These are phyloP conservation scores for Acrocephalus kingi DNA, from an alignment of 2,113 vertebrate genomes.

Conservation along the genomic window DNA sequence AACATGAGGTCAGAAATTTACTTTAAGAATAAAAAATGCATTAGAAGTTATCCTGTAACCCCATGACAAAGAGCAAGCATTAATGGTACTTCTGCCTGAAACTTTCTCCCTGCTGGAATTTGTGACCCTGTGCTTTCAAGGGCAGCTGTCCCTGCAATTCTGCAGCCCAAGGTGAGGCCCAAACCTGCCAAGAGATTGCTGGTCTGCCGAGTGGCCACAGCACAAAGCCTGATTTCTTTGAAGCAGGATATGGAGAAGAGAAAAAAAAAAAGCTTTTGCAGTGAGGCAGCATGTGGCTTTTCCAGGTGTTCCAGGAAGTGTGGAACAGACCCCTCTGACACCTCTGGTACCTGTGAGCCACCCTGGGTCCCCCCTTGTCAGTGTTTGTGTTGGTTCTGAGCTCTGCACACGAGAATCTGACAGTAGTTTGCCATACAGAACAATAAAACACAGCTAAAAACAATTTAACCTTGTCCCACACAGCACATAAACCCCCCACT, in stretches of 20 bases:
- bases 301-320: background rate
- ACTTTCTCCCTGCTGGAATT: background rate
- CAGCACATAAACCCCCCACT: background rate
- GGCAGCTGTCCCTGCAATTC: background rate
- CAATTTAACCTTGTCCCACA: background rate
- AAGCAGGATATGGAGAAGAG: background rate
- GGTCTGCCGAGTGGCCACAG: background rate
- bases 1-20: background rate
- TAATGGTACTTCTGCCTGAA: background rate
- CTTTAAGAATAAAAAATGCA: background rate
- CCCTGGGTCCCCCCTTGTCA: no score
- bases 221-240: background rate
- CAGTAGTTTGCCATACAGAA: background rate
- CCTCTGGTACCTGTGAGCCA: background rate
- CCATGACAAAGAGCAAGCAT: background rate
- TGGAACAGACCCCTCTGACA: background rate
- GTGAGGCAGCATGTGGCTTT: background rate
- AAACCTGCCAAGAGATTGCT: background rate
- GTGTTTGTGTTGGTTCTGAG: background rate
- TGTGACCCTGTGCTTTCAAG: background rate
- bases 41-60: background rate
- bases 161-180: background rate
- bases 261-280: background rate
- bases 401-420: rapidly evolving
- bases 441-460: background rate